Percentiles rank a stretch among this genome's conserved stretches.
Evolutionary conservation across 2,888 invertebrate genomes (phyloP).

Genomic region (Bembecia ichneumoniformis): DNA sequence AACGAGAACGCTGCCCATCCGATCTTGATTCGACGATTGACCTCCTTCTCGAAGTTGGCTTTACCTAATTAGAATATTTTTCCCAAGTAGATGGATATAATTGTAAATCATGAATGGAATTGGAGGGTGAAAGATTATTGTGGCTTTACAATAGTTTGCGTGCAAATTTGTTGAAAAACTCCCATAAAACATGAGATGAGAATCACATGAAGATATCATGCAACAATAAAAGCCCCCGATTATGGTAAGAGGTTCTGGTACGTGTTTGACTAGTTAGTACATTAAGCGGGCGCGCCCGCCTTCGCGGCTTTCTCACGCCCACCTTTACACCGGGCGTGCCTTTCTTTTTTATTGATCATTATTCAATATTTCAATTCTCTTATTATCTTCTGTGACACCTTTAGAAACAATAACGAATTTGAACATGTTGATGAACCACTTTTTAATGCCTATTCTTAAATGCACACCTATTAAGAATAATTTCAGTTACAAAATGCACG

Average conservation of each 20-base stretch:
- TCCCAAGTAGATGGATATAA: neutral
- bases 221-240: neutral
- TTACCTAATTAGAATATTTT: too few species aligned
- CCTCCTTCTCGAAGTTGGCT: too few species aligned
- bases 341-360: conserved; percentile 47
- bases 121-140: too few species aligned
- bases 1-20: too few species aligned
- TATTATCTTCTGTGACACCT: neutral
- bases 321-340: conserved; percentile 30
- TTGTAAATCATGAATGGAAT: neutral
- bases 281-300: conserved; percentile 41
- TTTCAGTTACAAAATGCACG: too few species aligned
- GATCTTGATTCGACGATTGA: too few species aligned
- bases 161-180: neutral
- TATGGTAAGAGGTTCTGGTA: conserved; percentile 13
- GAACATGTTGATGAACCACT: too few species aligned
- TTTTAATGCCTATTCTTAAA: too few species aligned
- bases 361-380: conserved; percentile 24
- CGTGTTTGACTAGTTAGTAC: conserved; percentile 47
- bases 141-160: neutral
- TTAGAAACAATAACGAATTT: too few species aligned
- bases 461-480: too few species aligned
- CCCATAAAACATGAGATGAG: neutral
- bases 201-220: neutral
- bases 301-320: conserved; percentile 60